Evolutionary conservation across 2,888 invertebrate species (phyloP), one percentile per base, ranked within the genome.

Genomic region (Xestia ashworthii): DNA sequence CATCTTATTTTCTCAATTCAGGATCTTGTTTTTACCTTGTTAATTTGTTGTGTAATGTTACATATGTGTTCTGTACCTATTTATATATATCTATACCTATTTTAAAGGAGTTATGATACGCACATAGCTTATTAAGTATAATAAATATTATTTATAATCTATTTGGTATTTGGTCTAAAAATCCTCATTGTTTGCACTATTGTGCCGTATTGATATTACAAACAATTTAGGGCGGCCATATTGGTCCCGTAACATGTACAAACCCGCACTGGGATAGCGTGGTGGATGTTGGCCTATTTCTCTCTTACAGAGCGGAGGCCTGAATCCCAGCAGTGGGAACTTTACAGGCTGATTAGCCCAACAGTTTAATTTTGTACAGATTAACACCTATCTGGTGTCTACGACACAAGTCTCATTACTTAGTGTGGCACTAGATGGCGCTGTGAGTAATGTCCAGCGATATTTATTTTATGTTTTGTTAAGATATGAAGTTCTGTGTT

Each of bases 171-270:
- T 48, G 41, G 14, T 67, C 14, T 65, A 38, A 25, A 62, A 71
- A 41, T 22, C 19, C n/a, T 41, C 25, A 68, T 50, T 60, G n/a
- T 32, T 44, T 50, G 78, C 62, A 82, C 83, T 81, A 64, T 77
- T 82, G 80, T 81, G 78, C 62, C 6, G 44, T 77, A 77, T 62
- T 62, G 62, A 62, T 62, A 19, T 80, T 76, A 76, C 2, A 53
- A 41, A 53, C 1, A 0, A 71, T 41, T 69, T 32, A 60, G 32
- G 55, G 38, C 14, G 22, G 48, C 70, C 67, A 25, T 82, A 82
- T 71, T 71, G 77, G 77, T 22, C 41, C 22, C 8, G n/a, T 62
- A 50, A 46, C 48, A 68, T 62, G 16, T 25, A 19, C 16, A 22
- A 38, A n/a, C 3, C 16, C 4, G 19, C 32, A 32, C 4, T 60